phyloP scores from a whole-genome alignment of 2,888 invertebrate genomes.

The Mesorhabditis belari region DNA sequence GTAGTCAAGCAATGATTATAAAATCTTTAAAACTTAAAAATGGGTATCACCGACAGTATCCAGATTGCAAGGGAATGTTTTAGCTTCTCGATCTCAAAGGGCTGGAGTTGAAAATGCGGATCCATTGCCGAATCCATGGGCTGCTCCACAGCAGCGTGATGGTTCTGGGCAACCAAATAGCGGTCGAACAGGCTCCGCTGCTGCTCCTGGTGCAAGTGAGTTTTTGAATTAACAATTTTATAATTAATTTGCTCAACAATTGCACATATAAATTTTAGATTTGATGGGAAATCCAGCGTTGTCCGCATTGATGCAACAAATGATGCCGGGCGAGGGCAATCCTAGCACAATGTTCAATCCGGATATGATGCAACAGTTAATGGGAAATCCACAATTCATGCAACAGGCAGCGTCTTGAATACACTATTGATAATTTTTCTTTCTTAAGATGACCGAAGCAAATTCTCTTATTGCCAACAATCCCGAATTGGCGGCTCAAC shows the following conservation, averaged over 20 bases:
- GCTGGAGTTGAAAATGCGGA: constrained; percentile 80
- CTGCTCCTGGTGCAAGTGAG: background rate
- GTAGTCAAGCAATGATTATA: background rate
- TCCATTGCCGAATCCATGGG: constrained; percentile 91
- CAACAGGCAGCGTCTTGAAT: constrained; percentile 55
- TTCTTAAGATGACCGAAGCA: constrained; percentile 60
- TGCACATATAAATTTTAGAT: constrained; percentile 9
- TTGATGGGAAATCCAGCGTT: constrained; percentile 29
- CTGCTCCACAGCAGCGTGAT: constrained; percentile 8
- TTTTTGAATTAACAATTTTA: background rate
- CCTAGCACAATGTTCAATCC: background rate
- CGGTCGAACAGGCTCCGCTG: constrained; percentile 2
- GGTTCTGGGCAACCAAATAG: no score
- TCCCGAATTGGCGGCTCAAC: constrained; percentile 64
- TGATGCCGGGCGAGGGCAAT: constrained; percentile 65
- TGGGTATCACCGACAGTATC: background rate
- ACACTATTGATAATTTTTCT: background rate
- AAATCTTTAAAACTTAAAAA: background rate
- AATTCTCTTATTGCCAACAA: constrained; percentile 82
- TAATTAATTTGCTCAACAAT: background rate
- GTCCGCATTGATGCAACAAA: constrained; percentile 38
- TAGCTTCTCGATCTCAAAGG: constrained; percentile 41
- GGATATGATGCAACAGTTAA: constrained; percentile 69
- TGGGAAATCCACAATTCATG: constrained; percentile 81
- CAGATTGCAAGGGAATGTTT: constrained; percentile 1